A percentile compares a stretch with the other conserved stretches of the same genome.
phyloP scores from a whole-genome alignment of 2,797 vertebrate species.

The Labeo calbasu region DNA sequence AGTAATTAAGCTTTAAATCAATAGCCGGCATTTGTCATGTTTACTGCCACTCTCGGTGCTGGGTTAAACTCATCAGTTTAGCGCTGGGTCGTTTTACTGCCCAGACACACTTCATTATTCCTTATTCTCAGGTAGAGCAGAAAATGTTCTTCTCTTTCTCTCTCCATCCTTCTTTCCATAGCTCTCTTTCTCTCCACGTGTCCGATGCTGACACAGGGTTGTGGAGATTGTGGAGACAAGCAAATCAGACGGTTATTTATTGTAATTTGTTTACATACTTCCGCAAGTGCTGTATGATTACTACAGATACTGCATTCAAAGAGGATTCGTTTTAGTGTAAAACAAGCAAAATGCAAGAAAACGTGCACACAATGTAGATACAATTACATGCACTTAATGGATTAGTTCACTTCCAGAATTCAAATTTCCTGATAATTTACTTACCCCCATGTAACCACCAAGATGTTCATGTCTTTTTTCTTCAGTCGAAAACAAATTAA shows the following conservation, averaged over 20 bases:
- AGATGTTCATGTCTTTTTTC: too few species aligned
- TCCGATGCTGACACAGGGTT: conserved; percentile 88
- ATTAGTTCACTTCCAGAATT: too few species aligned
- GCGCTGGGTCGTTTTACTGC: conserved; percentile 99
- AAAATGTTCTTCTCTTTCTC: conserved; percentile 69
- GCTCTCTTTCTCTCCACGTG: conserved; percentile 73
- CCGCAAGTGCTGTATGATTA: conserved; percentile 73
- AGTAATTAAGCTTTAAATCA: conserved; percentile 99
- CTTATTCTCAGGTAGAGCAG: conserved; percentile 93
- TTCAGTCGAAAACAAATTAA: too few species aligned
- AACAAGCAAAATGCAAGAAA: conserved; percentile 22
- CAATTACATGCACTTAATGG: neutral
- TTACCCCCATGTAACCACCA: too few species aligned
- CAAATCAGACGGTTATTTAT: conserved; percentile 81
- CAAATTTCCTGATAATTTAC: too few species aligned
- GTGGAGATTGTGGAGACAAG: conserved; percentile 88
- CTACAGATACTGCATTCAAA: conserved; percentile 72
- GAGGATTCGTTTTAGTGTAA: conserved; percentile 54
- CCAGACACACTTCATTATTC: conserved; percentile 99
- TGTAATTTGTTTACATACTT: conserved; percentile 90
- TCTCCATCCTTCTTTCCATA: conserved; percentile 56
- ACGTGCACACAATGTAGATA: neutral
- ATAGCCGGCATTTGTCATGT: conserved; percentile 99
- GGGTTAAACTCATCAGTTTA: conserved; percentile 99
- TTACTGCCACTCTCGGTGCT: conserved; percentile 99